Conservation (phyloP, 2,113 vertebrate species). For the Panurus biarmicus region DNA sequence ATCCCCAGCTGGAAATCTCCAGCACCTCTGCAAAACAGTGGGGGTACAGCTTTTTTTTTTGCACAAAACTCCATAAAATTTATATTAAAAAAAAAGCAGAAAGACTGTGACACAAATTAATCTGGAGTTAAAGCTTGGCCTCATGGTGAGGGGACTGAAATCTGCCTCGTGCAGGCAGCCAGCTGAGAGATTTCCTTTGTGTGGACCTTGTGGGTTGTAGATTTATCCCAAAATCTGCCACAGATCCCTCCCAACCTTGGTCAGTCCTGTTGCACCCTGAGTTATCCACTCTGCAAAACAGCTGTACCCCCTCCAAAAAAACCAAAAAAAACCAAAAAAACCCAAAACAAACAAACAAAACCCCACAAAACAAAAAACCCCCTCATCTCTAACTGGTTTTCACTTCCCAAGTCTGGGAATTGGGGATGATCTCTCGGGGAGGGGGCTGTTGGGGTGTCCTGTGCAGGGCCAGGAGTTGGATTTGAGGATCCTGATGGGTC, state of each 20-base stretch:
- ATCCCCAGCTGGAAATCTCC: neutral
- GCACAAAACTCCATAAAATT: neutral
- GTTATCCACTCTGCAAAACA: neutral
- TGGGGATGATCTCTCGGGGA: neutral
- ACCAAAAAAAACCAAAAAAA: too few species aligned
- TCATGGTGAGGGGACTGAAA: neutral
- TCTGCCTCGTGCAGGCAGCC: neutral
- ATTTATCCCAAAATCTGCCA: neutral
- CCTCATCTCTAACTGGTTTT: neutral
- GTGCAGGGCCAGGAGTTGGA: neutral
- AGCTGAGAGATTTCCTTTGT: neutral
- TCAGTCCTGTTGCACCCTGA: neutral
- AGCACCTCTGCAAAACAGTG: too few species aligned
- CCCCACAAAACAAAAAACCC: too few species aligned
- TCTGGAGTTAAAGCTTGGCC: neutral
- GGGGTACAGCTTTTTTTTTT: neutral
- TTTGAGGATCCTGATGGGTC: neutral
- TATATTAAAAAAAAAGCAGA: too few species aligned
- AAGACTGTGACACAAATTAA: neutral
- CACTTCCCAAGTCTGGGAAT: neutral
- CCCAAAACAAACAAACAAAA: too few species aligned
- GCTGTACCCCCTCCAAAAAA: too few species aligned
- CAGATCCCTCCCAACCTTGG: neutral
- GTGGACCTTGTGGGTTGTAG: neutral
- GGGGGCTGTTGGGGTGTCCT: neutral